Percentiles rank a stretch among this genome's conserved stretches.
Evolutionary conservation across 2,797 vertebrate genomes (phyloP).

Genomic region (Falco cherrug): DNA sequence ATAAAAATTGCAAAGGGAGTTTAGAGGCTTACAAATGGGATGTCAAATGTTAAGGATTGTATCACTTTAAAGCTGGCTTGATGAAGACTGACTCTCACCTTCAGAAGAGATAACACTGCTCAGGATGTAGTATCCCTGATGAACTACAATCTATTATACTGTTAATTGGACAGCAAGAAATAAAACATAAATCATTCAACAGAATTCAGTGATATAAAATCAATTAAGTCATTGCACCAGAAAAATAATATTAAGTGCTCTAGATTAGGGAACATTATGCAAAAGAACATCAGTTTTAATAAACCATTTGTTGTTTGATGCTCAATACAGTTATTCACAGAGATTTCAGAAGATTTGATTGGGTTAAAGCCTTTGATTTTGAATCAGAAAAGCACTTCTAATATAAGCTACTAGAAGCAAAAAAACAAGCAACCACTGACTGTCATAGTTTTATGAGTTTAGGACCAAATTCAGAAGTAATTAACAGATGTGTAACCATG

Average conservation of each 20-base stretch:
- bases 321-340: not conserved
- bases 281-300: not conserved
- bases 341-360: not conserved
- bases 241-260: not conserved
- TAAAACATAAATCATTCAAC: constrained; percentile 34
- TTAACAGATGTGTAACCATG: not conserved
- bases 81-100: constrained; percentile 31
- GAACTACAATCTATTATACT: constrained; percentile 19
- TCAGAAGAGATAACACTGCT: not conserved
- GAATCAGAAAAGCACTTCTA: not conserved
- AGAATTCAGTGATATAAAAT: constrained; percentile 46
- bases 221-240: not conserved
- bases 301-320: not conserved
- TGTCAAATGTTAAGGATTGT: not conserved
- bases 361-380: not conserved
- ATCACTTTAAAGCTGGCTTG: not conserved
- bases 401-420: not conserved
- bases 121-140: not conserved
- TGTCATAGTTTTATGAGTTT: not conserved
- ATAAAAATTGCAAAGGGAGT: not conserved
- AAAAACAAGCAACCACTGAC: not conserved
- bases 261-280: not conserved
- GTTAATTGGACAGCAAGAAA: constrained; percentile 44
- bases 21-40: not conserved
- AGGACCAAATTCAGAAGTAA: not conserved